Evolutionary conservation across 2,888 invertebrate species (phyloP).

Genomic region (Thysanoteuthis rhombus): DNA sequence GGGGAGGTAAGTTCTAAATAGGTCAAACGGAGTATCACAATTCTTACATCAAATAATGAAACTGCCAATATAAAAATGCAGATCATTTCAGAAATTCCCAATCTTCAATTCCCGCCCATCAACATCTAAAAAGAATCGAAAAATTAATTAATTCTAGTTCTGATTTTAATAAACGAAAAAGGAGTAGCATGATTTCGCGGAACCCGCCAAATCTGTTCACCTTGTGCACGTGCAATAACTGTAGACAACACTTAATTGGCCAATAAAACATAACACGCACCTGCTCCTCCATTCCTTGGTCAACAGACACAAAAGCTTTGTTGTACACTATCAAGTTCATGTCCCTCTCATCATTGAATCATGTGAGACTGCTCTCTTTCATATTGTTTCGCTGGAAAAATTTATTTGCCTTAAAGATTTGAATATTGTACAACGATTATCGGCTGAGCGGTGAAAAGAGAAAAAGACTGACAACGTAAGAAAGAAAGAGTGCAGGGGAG

Average conservation of each 20-base stretch:
- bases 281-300: background rate
- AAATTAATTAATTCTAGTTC: no score
- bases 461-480: background rate
- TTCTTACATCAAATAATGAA: no score
- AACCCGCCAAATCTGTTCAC: background rate
- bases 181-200: no score
- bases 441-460: background rate
- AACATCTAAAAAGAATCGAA: no score
- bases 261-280: background rate
- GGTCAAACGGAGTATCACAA: no score
- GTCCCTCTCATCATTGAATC: background rate
- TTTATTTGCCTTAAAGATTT: background rate
- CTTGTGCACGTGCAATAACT: background rate
- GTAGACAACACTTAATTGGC: background rate
- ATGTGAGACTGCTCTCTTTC: background rate
- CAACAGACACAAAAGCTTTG: background rate
- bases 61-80: no score
- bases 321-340: background rate
- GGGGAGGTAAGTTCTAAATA: no score
- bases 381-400: background rate
- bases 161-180: no score
- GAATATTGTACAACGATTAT: background rate
- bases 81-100: no score
- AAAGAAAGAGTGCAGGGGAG: background rate
- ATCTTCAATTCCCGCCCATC: no score